phyloP scores from a whole-genome alignment of 1,140 invertebrate genomes.

The Trichonephila clavipes region DNA sequence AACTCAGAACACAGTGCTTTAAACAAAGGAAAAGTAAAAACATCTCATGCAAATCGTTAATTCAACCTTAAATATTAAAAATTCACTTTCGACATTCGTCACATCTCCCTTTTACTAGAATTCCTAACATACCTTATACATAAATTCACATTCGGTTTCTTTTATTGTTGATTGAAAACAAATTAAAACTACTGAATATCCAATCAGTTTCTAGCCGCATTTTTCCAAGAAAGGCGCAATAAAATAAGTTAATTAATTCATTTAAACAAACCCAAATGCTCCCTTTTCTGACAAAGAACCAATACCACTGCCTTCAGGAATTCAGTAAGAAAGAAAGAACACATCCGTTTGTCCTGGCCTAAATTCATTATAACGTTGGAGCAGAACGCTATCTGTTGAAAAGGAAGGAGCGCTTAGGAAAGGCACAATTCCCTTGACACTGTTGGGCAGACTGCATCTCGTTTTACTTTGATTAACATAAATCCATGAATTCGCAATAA shows the following conservation, averaged over 20 bases:
- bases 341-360: too few relatives aligned
- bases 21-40: too few relatives aligned
- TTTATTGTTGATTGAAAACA: too few relatives aligned
- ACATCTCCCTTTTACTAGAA: too few relatives aligned
- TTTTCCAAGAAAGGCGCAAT: neutral
- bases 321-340: neutral
- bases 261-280: neutral
- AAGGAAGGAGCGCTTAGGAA: neutral
- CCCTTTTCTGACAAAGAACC: neutral
- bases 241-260: constrained; percentile 39
- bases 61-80: too few relatives aligned
- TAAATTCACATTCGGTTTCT: too few relatives aligned
- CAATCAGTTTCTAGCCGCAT: neutral
- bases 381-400: neutral
- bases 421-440: neutral
- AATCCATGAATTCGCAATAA: constrained; percentile 60
- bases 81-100: too few relatives aligned
- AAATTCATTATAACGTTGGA: constrained; percentile 19
- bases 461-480: constrained; percentile 59
- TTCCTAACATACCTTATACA: too few relatives aligned
- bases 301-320: neutral
- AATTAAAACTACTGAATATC: neutral
- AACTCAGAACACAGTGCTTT: too few relatives aligned
- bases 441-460: neutral
- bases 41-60: too few relatives aligned